Conservation (phyloP, 2,888 invertebrate genomes). For the Sesia bembeciformis region DNA sequence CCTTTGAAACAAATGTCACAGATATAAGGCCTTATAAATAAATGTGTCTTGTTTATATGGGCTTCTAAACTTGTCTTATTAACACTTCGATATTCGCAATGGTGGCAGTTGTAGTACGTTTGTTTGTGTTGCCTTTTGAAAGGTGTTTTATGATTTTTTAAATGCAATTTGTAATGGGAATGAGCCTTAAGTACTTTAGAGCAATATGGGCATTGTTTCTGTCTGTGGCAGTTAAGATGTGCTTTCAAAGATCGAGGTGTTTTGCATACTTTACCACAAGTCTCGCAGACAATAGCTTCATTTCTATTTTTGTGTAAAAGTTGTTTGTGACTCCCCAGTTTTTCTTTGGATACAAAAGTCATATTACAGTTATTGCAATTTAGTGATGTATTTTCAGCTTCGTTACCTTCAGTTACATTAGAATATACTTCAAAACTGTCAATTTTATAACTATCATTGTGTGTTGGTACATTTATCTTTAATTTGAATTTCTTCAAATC, state of each 20-base stretch:
- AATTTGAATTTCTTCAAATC: conserved; percentile 6
- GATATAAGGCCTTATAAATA: conserved; percentile 26
- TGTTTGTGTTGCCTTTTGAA: conserved; percentile 14
- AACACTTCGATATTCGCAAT: conserved; percentile 29
- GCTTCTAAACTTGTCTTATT: conserved; percentile 35
- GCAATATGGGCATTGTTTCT: conserved; percentile 31
- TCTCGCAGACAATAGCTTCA: conserved; percentile 22
- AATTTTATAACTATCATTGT: neutral
- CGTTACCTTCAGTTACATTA: neutral
- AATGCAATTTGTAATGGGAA: conserved; percentile 26
- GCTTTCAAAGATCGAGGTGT: conserved; percentile 17
- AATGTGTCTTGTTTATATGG: conserved; percentile 40
- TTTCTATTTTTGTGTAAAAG: conserved; percentile 11
- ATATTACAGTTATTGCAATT: conserved; percentile 13
- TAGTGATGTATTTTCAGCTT: neutral
- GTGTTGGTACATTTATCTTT: conserved; percentile 1
- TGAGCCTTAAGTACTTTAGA: conserved; percentile 29
- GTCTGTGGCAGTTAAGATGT: conserved; percentile 23
- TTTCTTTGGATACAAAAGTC: conserved; percentile 14
- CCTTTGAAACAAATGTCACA: conserved; percentile 38
- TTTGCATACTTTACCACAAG: conserved; percentile 25
- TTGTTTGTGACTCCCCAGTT: conserved; percentile 14
- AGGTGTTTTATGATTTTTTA: conserved; percentile 19
- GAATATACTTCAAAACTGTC: neutral
- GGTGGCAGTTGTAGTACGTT: conserved; percentile 21